Evolutionary conservation across 2,113 vertebrate species (phyloP), one percentile per base, ranked within the genome.

Genomic region (Bubo bubo): DNA sequence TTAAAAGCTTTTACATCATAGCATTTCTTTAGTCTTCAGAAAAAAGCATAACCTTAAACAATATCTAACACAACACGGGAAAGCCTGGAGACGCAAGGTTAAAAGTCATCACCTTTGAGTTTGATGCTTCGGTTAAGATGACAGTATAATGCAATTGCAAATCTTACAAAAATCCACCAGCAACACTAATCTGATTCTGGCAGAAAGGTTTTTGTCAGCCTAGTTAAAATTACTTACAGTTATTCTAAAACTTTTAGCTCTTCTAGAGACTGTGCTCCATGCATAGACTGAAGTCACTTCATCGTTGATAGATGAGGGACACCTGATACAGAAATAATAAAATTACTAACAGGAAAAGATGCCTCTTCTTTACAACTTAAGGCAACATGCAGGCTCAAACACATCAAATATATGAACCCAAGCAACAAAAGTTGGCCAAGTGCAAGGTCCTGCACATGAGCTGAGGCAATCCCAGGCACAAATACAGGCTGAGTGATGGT

Each of bases 201-300:
- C 47, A 86, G n/a, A 67, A 59, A 62, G 30, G 13, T 7, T 67
- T 83, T 30, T 52, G 18, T 60, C 55, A 90, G 34, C 9, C 7
- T 2, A 19, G 15, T 8, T 24, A 64, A 35, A 27, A 16, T 37
- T 95, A 98, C 98, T 96, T 98, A 98, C 98, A 95, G 96, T 87
- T 79, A 96, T 66, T n/a, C 79, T 96, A 53, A 97, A 30, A 39
- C 47, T 80, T 59, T 97, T 97, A 19, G 68, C 6, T 89, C 87
- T 97, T 93, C 93, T 87, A 63, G 95, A 86, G 45, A 83, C 60
- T 1, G 80, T 50, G 84, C 84, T 98, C 82, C 95, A 93, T 19
- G 90, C 64, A 60, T 91, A 82, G 66, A 93, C 47, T 91, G 92
- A 92, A 14, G 81, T 92, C 59, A 97, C 55, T 91, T 96, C 90